Evolutionary conservation across 2,113 vertebrate species (phyloP).

Genomic region (Oncorhynchus mykiss): DNA sequence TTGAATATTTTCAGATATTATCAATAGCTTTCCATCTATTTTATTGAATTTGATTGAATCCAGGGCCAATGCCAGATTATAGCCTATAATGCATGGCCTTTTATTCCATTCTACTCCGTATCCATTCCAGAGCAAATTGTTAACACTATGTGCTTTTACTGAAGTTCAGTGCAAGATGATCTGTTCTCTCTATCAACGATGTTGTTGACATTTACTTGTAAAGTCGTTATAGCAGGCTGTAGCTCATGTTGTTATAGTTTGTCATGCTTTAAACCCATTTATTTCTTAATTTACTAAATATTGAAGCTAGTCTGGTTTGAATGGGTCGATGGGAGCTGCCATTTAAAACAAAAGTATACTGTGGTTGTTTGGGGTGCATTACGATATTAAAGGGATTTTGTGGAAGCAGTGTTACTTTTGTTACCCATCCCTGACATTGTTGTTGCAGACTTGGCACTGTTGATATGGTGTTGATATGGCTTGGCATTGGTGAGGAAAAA

Average conservation of each 20-base stretch:
- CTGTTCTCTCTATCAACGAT: constrained; percentile 34
- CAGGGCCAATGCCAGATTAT: not conserved
- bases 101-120: not conserved
- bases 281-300: constrained; percentile 44
- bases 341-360: constrained; percentile 56
- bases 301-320: constrained; percentile 24
- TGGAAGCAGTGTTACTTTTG: constrained; percentile 15
- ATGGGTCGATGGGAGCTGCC: constrained; percentile 61
- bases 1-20: constrained; percentile 10
- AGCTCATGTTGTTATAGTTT: constrained; percentile 26
- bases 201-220: constrained; percentile 53
- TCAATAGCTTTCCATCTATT: not conserved
- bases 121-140: not conserved
- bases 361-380: constrained; percentile 40
- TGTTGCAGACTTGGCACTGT: no score
- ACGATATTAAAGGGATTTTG: constrained; percentile 15
- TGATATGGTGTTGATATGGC: not conserved
- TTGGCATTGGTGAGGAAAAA: not conserved
- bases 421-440: not conserved
- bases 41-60: not conserved
- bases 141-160: no score
- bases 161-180: no score
- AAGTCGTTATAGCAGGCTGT: constrained; percentile 22
- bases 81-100: not conserved
- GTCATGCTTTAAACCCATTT: constrained; percentile 40